Evolutionary conservation across 2,113 vertebrate species (phyloP), one percentile per base, ranked within the genome.

Genomic region (Pelusios castaneus): DNA sequence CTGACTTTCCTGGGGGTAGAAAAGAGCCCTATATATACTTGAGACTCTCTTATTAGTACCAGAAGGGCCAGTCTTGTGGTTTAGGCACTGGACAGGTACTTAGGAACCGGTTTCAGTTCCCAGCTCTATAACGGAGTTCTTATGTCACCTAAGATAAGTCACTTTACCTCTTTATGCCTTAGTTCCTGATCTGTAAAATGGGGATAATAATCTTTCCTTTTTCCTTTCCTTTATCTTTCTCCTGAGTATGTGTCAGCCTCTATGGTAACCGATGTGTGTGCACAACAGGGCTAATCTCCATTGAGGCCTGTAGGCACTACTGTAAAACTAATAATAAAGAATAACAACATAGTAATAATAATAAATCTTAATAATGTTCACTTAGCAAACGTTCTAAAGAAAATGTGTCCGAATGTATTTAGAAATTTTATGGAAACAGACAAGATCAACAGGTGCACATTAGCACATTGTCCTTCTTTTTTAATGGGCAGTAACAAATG

Each of bases 351-450:
- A 76, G 25, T 14, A 43, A 75, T n/a, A 5, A 52, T 52, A 52
- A 17, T 52, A 47, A 47, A 8, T 6, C 47, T 8, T 52, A 52
- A 52, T 17, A 52, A 14, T 31, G 34, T 8, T 5, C 70, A 9
- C 11, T 43, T 82, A 34, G 34, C 10, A 4, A 25, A 6, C 10
- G 70, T 84, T 43, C 5, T 49, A 5, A 80, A 76, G 73, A 51
- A 83, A 92, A 82, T 8, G 0, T 24, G 16, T 89, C 3, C 3
- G 45, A 3, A 45, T 0, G 0, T 41, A 6, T 6, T 1, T 45
- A 63, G 17, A 80, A 47, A 22, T 4, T 88, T 34, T n/a, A 34
- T 41, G 63, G 67, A 90, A 84, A 82, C 29, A 41, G 56, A 21
- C 24, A 31, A 56, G 52, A 60, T 60, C 0, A 7, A 27, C 10